Evolutionary conservation across 2,888 invertebrate species (phyloP), one percentile per base, ranked within the genome.

Genomic region (Tryphoninae sp.): DNA sequence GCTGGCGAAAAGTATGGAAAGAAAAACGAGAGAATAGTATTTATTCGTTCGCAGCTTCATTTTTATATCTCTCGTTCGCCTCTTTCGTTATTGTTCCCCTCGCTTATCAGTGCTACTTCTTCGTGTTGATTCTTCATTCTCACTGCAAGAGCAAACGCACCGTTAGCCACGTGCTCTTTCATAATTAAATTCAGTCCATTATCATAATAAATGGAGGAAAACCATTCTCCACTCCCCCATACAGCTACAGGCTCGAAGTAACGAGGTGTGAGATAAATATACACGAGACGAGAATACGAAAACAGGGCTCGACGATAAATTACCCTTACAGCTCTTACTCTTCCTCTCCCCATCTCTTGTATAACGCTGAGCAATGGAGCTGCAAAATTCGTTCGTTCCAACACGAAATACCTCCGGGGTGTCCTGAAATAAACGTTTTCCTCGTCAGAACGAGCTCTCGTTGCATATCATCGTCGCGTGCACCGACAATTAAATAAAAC

Each of bases 161-260:
- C 55, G 55, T n/a, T 23, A 55, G 65, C 49, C n/a, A 7, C 11
- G 26, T 9, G n/a, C 26, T 11, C 42, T 42, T n/a, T 9, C 23
- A 19, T 49, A 77, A 74, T 78, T 26, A 65, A 81, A 81, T 78
- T 42, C 33, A 42, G 6, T 9, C 26, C 64, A 65, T 81, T 81
- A 58, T 65, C 51, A 59, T 65, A 45, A 81, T 65, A 65, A 78
- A 81, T 40, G 9, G 73, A 49, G 9, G 62, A 16, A 11, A 67
- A 45, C n/a, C 45, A 55, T 53, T 16, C 40, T 13, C n/a, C 11
- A 11, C 55, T 9, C 51, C 19, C 62, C 62, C 42, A 9, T 26
- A 49, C 71, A 26, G 45, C 23, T 33, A 19, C 26, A 22, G 51
- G 40, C 23, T 11, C 49, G 72, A 59, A 22, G 19, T 13, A 19